These are phyloP conservation scores for Sinocyclocheilus maitianheensis DNA, from an alignment of 2,113 vertebrate species.

Conservation along the genomic window DNA sequence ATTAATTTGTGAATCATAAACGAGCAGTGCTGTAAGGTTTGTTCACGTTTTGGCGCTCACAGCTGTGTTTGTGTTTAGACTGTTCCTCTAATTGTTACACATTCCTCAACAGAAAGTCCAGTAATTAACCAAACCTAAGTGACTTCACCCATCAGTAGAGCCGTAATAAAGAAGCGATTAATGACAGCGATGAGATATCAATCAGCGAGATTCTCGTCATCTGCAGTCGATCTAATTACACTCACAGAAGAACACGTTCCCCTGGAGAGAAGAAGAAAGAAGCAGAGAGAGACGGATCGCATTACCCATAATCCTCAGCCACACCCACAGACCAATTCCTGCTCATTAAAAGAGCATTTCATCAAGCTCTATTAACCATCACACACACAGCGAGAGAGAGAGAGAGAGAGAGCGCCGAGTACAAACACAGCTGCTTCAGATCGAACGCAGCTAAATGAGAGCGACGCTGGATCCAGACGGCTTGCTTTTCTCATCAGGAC, in stretches of 20 bases:
- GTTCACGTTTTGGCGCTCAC: too few species aligned
- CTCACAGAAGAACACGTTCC: background rate
- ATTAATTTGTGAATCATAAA: too few species aligned
- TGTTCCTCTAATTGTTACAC: background rate
- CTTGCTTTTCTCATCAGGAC: background rate
- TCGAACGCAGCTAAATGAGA: too few species aligned
- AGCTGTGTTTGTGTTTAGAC: background rate
- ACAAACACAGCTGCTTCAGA: too few species aligned
- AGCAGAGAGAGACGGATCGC: conserved; percentile 14
- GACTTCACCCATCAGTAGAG: too few species aligned
- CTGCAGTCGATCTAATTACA: background rate
- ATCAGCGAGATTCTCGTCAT: background rate
- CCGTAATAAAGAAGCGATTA: background rate
- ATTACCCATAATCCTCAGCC: conserved; percentile 34
- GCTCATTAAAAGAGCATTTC: conserved; percentile 37
- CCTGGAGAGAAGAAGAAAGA: background rate
- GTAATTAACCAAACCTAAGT: too few species aligned
- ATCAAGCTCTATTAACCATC: background rate
- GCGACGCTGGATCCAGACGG: too few species aligned
- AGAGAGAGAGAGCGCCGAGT: too few species aligned
- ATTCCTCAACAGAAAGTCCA: background rate
- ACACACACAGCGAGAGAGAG: background rate
- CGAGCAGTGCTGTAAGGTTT: too few species aligned
- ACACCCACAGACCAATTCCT: conserved; percentile 38
- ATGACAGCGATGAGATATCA: background rate